Evolutionary conservation across 2,888 invertebrate species (phyloP).

Genomic region (Norana najaformis): DNA sequence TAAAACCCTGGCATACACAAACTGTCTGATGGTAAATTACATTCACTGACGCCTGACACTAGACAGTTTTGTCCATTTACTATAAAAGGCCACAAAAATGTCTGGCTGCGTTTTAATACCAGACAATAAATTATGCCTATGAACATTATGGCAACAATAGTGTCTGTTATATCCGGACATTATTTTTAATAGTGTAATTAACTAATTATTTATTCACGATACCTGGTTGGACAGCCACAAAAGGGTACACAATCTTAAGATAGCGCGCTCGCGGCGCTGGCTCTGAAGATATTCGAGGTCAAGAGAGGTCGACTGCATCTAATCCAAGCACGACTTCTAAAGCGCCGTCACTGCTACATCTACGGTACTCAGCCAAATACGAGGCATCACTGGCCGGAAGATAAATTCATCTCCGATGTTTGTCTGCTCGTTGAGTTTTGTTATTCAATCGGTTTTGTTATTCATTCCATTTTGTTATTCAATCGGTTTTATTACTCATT

Average conservation of each 20-base stretch:
- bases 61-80: too few relatives aligned
- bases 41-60: too few relatives aligned
- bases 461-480: too few relatives aligned
- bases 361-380: background rate
- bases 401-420: background rate
- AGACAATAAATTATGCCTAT: too few relatives aligned
- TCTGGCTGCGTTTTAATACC: too few relatives aligned
- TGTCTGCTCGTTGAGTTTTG: background rate
- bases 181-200: too few relatives aligned
- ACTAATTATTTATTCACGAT: too few relatives aligned
- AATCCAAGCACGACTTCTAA: background rate
- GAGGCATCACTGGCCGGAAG: background rate
- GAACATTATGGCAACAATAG: background rate
- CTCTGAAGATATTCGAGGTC: background rate
- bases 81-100: too few relatives aligned
- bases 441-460: too few relatives aligned
- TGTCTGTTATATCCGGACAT: background rate
- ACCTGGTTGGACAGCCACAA: constrained; percentile 23
- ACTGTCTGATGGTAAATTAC: too few relatives aligned
- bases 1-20: too few relatives aligned
- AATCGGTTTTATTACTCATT: too few relatives aligned
- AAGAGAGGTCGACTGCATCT: constrained; percentile 18
- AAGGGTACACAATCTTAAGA: background rate
- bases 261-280: background rate
- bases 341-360: background rate